A percentile compares a stretch with the other conserved stretches of the same genome.
Evolutionary conservation across 53 echinoderm and acorn worm genomes (phyloP).

Genomic region (Glandiceps talaboti): DNA sequence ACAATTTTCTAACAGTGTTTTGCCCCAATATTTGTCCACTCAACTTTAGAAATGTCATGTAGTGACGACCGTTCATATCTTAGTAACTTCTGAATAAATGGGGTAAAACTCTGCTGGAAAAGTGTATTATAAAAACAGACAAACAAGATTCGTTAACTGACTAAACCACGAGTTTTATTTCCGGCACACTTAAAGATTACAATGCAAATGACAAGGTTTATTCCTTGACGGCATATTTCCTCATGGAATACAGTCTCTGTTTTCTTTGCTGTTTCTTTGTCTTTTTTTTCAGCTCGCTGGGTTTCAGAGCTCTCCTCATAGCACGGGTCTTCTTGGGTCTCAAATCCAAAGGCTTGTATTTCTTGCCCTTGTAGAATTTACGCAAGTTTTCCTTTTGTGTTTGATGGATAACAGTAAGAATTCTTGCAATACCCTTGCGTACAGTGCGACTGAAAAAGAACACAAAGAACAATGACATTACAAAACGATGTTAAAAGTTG

Average conservation of each 20-base stretch:
- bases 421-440: conserved; percentile 93
- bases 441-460: conserved; percentile 57
- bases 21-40: too few species aligned
- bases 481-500: too few species aligned
- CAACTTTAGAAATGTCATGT: too few species aligned
- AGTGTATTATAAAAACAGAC: too few species aligned
- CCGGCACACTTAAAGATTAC: neutral
- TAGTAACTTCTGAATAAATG: too few species aligned
- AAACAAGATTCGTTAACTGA: too few species aligned
- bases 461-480: neutral
- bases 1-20: too few species aligned
- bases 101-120: too few species aligned
- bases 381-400: conserved; percentile 91
- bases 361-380: conserved; percentile 86
- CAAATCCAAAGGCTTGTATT: conserved; percentile 96
- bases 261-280: conserved; percentile 79
- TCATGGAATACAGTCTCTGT: conserved; percentile 66
- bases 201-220: conserved; percentile 11
- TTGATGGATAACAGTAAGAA: conserved; percentile 84
- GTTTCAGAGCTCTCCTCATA: conserved; percentile 70
- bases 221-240: conserved; percentile 90
- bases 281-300: conserved; percentile 60
- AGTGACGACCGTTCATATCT: too few species aligned
- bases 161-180: neutral
- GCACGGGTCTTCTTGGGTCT: conserved; percentile 92